Evolutionary conservation across 1,140 invertebrate species (phyloP).

Genomic region (Mamestra configurata): DNA sequence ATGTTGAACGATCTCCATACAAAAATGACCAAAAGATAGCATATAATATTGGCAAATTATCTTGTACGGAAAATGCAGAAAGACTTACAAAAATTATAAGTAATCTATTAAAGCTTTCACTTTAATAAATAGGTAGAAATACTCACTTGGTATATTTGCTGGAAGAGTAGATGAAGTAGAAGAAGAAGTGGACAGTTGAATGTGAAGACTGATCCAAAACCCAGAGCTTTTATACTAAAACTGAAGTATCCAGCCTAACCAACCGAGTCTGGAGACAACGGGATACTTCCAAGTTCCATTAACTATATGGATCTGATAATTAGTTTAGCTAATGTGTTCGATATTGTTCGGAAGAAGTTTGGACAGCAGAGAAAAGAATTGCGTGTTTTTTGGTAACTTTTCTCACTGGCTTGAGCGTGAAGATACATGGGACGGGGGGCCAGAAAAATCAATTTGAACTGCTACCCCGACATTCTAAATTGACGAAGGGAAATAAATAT

Average conservation of each 20-base stretch:
- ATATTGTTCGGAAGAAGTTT: conserved; percentile 5
- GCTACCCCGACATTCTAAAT: too few relatives aligned
- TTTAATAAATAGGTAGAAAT: conserved; percentile 4
- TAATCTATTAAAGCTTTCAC: background rate
- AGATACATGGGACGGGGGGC: too few relatives aligned
- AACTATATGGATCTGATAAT: conserved; percentile 57
- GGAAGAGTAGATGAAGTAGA: conserved; percentile 54
- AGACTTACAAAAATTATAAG: background rate
- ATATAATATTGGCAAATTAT: too few relatives aligned
- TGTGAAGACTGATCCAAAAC: conserved; percentile 53
- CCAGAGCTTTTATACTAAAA: conserved; percentile 65
- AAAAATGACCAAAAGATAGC: too few relatives aligned
- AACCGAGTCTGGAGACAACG: conserved; percentile 62
- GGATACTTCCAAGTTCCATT: conserved; percentile 60
- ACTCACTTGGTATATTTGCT: conserved; percentile 54
- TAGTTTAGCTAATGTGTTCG: conserved; percentile 45
- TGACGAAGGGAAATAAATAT: too few relatives aligned
- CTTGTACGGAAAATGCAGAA: too few relatives aligned
- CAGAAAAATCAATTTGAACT: too few relatives aligned
- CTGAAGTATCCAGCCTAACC: conserved; percentile 57
- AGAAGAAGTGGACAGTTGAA: conserved; percentile 51
- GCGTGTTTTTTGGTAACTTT: background rate
- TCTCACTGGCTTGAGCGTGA: background rate
- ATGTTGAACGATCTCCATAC: too few relatives aligned
- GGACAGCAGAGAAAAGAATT: background rate